These are phyloP conservation scores for Nipponia nippon DNA, from an alignment of 2,113 vertebrate genomes.

Conservation along the genomic window DNA sequence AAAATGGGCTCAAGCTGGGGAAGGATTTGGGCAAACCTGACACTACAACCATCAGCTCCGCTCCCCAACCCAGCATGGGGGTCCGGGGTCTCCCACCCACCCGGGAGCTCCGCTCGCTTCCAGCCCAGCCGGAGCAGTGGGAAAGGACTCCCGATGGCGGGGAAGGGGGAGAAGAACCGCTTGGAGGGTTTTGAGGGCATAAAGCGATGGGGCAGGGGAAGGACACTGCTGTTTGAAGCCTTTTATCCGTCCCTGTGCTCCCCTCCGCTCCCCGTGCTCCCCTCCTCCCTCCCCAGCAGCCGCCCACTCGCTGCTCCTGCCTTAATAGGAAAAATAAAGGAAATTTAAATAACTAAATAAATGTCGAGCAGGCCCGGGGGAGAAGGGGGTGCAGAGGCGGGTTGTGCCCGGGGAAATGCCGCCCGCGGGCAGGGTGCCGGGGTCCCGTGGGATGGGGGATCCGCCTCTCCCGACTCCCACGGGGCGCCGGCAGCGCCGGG, in stretches of 20 bases:
- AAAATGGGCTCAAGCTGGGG: background rate
- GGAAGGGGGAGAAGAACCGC: background rate
- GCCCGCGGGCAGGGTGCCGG: background rate
- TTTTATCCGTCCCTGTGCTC: background rate
- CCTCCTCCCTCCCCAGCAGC: background rate
- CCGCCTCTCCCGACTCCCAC: background rate
- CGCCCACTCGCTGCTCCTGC: background rate
- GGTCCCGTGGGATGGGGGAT: background rate
- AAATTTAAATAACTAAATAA: background rate
- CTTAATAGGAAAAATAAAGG: background rate
- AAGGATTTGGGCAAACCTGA: background rate
- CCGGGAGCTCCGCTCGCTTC: background rate
- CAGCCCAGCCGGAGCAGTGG: background rate
- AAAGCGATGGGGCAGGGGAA: background rate
- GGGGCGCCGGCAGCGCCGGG: background rate
- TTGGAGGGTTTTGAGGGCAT: background rate
- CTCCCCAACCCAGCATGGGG: rapidly evolving
- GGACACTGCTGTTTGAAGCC: background rate
- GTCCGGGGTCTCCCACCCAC: too few species aligned
- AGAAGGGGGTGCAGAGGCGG: background rate
- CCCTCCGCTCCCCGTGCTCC: background rate
- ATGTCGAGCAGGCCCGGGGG: rapidly evolving
- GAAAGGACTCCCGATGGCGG: background rate
- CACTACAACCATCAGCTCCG: background rate
- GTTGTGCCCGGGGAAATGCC: background rate